Percentiles rank a stretch among this genome's conserved stretches.
phyloP scores from a whole-genome alignment of 2,888 invertebrate genomes.

The Oscheius myriophilus region DNA sequence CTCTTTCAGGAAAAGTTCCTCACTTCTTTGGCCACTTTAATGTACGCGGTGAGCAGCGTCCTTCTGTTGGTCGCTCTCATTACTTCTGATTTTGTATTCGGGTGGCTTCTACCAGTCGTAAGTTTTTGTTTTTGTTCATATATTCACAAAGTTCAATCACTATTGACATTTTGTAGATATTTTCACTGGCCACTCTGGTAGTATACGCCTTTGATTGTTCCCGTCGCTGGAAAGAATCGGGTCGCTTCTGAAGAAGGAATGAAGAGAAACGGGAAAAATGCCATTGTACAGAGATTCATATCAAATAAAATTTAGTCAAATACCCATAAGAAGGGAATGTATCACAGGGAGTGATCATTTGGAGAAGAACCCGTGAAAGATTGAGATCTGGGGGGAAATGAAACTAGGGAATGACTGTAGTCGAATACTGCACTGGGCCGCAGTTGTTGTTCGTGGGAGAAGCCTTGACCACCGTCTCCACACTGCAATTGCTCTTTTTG shows the following conservation, averaged over 20 bases:
- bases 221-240: slow-evolving; percentile 34
- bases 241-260: slow-evolving; percentile 13
- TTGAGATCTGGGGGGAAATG: too few relatives aligned
- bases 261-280: too few relatives aligned
- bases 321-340: too few relatives aligned
- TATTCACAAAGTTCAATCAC: neutral
- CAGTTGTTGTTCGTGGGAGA: neutral
- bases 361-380: too few relatives aligned
- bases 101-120: slow-evolving; percentile 47
- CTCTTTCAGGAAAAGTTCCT: slow-evolving; percentile 52
- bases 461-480: slow-evolving; percentile 25
- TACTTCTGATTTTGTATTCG: slow-evolving; percentile 35
- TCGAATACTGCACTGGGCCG: slow-evolving; percentile 12
- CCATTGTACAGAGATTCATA: too few relatives aligned
- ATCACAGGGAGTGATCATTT: too few relatives aligned
- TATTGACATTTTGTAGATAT: slow-evolving; percentile 35
- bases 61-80: slow-evolving; percentile 33
- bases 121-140: slow-evolving; percentile 3
- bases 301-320: too few relatives aligned
- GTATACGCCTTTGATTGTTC: slow-evolving; percentile 42
- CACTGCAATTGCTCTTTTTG: neutral
- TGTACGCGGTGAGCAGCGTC: slow-evolving; percentile 42
- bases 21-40: slow-evolving; percentile 44
- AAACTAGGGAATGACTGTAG: slow-evolving; percentile 15
- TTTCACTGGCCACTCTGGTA: slow-evolving; percentile 39